Conservation (phyloP, 2,797 vertebrate genomes). For the Lepus townsendii region DNA sequence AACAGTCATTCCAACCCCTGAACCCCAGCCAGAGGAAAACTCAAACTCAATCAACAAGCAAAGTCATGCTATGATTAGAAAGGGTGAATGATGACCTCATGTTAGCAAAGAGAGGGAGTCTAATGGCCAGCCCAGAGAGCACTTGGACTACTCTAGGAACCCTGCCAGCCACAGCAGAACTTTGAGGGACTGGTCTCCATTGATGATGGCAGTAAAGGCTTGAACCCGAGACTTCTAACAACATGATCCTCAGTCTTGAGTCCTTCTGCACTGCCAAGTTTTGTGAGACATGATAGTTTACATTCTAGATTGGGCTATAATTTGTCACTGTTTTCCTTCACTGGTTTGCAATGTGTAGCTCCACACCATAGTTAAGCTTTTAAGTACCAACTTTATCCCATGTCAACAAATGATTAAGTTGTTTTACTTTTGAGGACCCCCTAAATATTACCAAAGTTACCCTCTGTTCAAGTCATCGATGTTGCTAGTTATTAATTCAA, state of each 20-base stretch:
- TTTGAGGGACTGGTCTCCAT: not conserved
- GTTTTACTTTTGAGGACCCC: not conserved
- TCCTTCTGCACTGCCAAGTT: not conserved
- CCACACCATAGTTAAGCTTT: not conserved
- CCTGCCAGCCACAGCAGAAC: not conserved
- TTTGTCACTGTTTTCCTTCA: not conserved
- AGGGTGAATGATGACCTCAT: not conserved
- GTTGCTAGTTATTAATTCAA: not conserved
- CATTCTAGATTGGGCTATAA: not conserved
- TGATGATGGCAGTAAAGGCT: not conserved
- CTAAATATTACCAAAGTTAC: not conserved
- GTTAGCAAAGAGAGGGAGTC: not conserved
- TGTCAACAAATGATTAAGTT: conserved; percentile 39
- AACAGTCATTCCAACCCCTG: not conserved
- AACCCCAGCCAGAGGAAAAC: not conserved
- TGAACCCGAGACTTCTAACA: not conserved
- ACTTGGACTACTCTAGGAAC: not conserved
- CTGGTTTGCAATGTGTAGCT: not conserved
- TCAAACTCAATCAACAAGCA: conserved; percentile 6
- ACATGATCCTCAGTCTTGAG: not conserved
- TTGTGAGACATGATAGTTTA: not conserved
- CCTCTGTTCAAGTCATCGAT: not conserved
- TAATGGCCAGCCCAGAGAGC: not conserved
- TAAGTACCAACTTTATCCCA: not conserved
- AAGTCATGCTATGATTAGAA: not conserved